Base-by-base conservation (phyloP, 2,113 vertebrate species). In the Tautogolabrus adspersus region DNA sequence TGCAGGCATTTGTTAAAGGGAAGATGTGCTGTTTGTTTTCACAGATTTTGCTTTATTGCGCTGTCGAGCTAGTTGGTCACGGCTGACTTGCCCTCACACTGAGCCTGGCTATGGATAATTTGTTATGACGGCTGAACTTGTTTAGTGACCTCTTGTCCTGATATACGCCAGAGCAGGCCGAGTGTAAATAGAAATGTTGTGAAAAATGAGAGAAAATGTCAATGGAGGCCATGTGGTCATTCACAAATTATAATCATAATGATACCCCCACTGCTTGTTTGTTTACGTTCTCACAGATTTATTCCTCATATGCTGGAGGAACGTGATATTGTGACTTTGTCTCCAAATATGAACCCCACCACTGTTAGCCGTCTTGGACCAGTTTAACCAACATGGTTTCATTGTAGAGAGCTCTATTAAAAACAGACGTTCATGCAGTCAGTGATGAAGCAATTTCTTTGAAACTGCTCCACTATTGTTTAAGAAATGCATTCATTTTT, bases 121-220 rank as follows among this genome's bases (percentile, higher is more conserved):
- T 87, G 86, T 87, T 81, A 81, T 69, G 72, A 79, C 5, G 56
- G 69, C 70, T 66, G 77, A 87, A 75, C 83, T 80, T 83, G 81
- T 89, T 70, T 75, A 63, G 65, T 86, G 86, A 85, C 86, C 87
- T 80, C 80, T 85, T 59, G 84, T 88, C 65, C 46, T 89, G 89
- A 93, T 88, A 38, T 60, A 83, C 71, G 66, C 89, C 91, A 90
- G 92, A 92, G 81, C 80, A 69, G 72, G 10, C 57, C 1, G 54
- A 78, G 75, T 72, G 77, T 86, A 88, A 87, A 90, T 87, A 88
- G 26, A 80, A 85, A 78, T 61, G 77, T 67, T 70, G 61, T 84
- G 88, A 88, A 71, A 77, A 80, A 85, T 73, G 84, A 77, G 77
- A 79, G 77, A 54, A 66, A 74, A 77, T 51, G 84, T 74, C 81